A percentile compares a stretch with the other conserved stretches of the same genome.
phyloP scores from a whole-genome alignment of 2,888 invertebrate genomes.

The Drosophila paramelanica region DNA sequence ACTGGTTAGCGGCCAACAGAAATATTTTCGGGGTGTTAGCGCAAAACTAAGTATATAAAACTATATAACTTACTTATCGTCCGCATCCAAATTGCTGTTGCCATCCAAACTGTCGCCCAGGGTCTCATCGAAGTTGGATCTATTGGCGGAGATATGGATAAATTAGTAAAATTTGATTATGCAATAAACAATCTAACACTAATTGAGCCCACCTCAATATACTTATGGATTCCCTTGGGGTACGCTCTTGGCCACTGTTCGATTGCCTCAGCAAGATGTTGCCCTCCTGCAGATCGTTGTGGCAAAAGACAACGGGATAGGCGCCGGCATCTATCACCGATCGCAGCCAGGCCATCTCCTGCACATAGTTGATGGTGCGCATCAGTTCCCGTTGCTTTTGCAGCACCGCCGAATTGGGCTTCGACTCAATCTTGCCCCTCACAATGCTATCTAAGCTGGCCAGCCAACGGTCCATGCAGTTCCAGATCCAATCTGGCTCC shows the following conservation, averaged over 20 bases:
- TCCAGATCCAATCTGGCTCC: slow-evolving; percentile 97
- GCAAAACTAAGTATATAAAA: background rate
- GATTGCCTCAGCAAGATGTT: slow-evolving; percentile 87
- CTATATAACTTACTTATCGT: slow-evolving; percentile 52
- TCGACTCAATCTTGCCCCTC: slow-evolving; percentile 82
- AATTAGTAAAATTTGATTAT: background rate
- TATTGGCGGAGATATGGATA: slow-evolving; percentile 1
- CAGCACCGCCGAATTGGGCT: slow-evolving; percentile 71
- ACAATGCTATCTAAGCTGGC: slow-evolving; percentile 86
- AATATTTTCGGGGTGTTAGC: slow-evolving; percentile 39
- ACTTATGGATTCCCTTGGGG: slow-evolving; percentile 67
- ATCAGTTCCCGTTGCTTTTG: slow-evolving; percentile 69
- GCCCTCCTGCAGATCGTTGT: slow-evolving; percentile 97
- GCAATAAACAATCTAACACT: no score
- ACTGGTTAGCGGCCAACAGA: slow-evolving; percentile 57
- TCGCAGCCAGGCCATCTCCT: slow-evolving; percentile 90
- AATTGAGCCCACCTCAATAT: slow-evolving; percentile 61
- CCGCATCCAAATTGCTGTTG: slow-evolving; percentile 63
- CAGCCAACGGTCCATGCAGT: slow-evolving; percentile 93
- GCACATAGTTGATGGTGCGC: slow-evolving; percentile 86
- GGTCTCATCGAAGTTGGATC: slow-evolving; percentile 72
- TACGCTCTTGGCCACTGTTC: slow-evolving; percentile 37
- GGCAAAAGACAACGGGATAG: slow-evolving; percentile 96
- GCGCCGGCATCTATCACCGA: slow-evolving; percentile 87
- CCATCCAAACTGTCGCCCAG: slow-evolving; percentile 70